phyloP scores from a whole-genome alignment of 2,113 vertebrate species.

The Festucalex cinctus region DNA sequence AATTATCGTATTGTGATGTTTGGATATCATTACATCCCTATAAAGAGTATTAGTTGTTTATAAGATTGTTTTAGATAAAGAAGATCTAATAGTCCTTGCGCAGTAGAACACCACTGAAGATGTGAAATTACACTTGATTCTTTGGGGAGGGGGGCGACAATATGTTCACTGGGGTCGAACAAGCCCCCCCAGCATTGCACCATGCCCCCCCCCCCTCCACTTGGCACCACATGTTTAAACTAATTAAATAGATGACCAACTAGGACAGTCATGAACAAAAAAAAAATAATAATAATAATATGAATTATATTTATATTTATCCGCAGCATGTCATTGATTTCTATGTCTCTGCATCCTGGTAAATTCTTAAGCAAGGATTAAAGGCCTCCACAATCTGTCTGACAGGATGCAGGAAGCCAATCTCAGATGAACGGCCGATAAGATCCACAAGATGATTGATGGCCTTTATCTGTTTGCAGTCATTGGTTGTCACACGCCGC shows the following conservation, averaged over 20 bases:
- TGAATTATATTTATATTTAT: constrained; percentile 1
- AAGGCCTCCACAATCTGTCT: constrained; percentile 35
- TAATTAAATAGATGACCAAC: constrained; percentile 3
- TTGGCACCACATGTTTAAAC: not conserved
- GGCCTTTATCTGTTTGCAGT: constrained; percentile 51
- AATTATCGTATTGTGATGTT: no score
- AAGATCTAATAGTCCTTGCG: no score
- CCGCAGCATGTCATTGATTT: constrained; percentile 9
- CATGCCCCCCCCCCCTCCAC: not conserved
- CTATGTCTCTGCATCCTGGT: constrained; percentile 5
- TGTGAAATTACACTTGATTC: no score
- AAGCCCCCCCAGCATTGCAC: no score
- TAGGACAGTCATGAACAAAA: not conserved
- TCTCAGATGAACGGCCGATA: constrained; percentile 52
- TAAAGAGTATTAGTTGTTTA: no score
- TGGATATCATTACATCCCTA: no score
- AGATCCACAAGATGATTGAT: constrained; percentile 57
- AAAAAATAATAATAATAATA: not conserved
- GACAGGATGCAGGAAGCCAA: constrained; percentile 42
- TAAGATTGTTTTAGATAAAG: no score
- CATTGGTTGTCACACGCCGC: constrained; percentile 57
- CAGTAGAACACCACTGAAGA: no score
- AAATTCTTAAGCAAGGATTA: constrained; percentile 50
- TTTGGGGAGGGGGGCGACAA: no score
- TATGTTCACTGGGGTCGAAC: no score